Evolutionary conservation across 2,888 invertebrate species (phyloP).

Genomic region (Amblyteles armatorius): DNA sequence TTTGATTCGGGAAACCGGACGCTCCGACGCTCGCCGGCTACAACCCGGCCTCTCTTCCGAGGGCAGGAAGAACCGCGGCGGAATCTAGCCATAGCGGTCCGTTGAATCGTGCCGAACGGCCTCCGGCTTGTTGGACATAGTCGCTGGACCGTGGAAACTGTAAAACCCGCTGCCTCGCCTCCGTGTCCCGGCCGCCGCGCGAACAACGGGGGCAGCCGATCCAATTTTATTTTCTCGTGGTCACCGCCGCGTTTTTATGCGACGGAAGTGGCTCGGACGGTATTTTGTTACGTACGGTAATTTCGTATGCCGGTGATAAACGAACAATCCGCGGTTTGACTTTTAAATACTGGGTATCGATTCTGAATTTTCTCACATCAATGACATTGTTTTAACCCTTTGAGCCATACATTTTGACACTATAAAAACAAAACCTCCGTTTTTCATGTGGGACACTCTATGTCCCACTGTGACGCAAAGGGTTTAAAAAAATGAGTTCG

Average conservation of each 20-base stretch:
- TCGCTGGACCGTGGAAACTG: slow-evolving; percentile 60
- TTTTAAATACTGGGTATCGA: too few species aligned
- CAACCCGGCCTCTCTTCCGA: slow-evolving; percentile 20
- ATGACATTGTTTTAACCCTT: too few species aligned
- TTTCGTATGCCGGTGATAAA: too few species aligned
- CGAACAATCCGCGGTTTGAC: too few species aligned
- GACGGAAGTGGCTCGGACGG: slow-evolving; percentile 17
- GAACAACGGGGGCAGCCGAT: slow-evolving; percentile 27
- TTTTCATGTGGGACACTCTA: too few species aligned
- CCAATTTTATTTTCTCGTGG: slow-evolving; percentile 46
- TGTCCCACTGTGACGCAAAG: too few species aligned
- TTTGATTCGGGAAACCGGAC: slow-evolving; percentile 65
- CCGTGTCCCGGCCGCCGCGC: slow-evolving; percentile 13
- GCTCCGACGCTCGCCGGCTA: slow-evolving; percentile 52
- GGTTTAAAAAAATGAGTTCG: too few species aligned
- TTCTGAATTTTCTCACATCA: neutral
- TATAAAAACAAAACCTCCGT: too few species aligned
- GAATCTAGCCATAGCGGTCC: slow-evolving; percentile 17
- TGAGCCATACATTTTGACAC: too few species aligned
- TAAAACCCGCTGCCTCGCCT: slow-evolving; percentile 54
- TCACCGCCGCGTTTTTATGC: slow-evolving; percentile 4
- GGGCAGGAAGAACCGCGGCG: slow-evolving; percentile 30
- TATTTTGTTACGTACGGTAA: neutral
- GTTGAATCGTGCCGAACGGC: slow-evolving; percentile 32
- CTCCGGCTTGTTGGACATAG: slow-evolving; percentile 60